Evolutionary conservation across 2,797 vertebrate species (phyloP).

Genomic region (Streptopelia turtur): DNA sequence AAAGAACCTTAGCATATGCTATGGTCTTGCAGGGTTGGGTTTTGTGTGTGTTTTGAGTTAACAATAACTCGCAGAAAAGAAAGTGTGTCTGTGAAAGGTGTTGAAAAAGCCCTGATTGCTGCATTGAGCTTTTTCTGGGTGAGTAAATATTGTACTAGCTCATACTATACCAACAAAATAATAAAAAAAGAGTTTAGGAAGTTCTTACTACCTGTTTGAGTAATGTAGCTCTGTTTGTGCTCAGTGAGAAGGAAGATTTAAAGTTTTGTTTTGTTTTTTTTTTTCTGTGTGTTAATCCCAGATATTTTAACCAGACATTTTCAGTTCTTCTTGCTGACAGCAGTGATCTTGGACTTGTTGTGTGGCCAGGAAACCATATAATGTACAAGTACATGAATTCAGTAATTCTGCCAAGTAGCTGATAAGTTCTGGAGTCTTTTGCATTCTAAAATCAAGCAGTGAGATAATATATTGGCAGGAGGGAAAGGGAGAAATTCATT

Average conservation of each 20-base stretch:
- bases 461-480: background rate
- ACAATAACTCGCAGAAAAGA: background rate
- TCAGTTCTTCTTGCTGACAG: background rate
- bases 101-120: background rate
- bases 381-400: background rate
- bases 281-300: background rate
- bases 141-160: background rate
- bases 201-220: background rate
- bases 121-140: background rate
- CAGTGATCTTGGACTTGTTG: background rate
- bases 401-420: background rate
- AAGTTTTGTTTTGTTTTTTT: background rate
- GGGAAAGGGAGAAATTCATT: constrained; percentile 15
- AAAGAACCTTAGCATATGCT: background rate
- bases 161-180: background rate
- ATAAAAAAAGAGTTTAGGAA: background rate
- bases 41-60: background rate
- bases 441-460: background rate
- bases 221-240: background rate
- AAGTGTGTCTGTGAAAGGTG: background rate
- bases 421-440: background rate
- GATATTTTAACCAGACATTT: background rate
- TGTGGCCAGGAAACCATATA: background rate
- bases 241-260: background rate
- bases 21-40: background rate